Conservation (phyloP, 1,140 invertebrate species). For the Heliconius nattereri region DNA sequence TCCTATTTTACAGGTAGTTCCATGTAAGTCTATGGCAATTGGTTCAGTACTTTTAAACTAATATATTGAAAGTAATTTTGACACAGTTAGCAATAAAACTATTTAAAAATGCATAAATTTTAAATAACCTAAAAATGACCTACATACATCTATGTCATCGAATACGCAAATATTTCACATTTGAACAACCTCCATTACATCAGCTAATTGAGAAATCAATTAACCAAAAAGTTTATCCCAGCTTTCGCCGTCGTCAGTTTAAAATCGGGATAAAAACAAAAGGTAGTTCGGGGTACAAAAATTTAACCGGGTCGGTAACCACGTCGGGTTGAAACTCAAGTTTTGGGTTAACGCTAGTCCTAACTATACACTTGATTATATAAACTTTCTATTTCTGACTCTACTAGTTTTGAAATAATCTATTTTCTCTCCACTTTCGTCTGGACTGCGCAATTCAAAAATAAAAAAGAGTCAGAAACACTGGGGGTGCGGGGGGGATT, state of each 20-base stretch:
- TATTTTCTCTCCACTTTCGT: background rate
- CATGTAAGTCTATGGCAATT: too few species aligned
- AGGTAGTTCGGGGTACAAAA: background rate
- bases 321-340: background rate
- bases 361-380: background rate
- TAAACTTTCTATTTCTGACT: background rate
- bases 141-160: background rate
- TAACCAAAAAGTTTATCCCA: background rate
- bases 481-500: too few species aligned
- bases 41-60: too few species aligned
- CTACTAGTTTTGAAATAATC: background rate
- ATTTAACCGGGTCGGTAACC: background rate
- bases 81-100: too few species aligned
- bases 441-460: too few species aligned
- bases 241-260: background rate
- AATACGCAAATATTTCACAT: background rate
- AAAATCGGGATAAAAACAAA: background rate
- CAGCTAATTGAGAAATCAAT: constrained; percentile 4
- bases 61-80: too few species aligned
- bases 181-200: background rate
- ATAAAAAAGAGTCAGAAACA: too few species aligned
- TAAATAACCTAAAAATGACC: too few species aligned
- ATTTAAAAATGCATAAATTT: too few species aligned
- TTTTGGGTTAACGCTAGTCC: constrained; percentile 4
- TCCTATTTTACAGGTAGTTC: too few species aligned